Percentiles rank a stretch among this genome's conserved stretches.
phyloP scores from a whole-genome alignment of 2,797 vertebrate species.

The Calcarius lapponicus region DNA sequence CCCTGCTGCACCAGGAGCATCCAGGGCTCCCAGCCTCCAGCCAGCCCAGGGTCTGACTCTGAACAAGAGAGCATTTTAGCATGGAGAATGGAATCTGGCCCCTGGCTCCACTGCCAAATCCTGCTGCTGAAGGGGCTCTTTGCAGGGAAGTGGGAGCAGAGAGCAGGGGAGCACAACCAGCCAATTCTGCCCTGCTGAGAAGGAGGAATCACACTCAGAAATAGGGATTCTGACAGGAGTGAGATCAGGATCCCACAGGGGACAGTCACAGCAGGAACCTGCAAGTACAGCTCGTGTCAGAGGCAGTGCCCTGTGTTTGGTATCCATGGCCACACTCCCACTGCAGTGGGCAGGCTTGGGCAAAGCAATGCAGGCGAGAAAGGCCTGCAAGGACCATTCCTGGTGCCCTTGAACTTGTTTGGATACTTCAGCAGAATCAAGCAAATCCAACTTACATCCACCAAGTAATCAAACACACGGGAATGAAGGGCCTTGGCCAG shows the following conservation, averaged over 20 bases:
- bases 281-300: not conserved
- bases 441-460: conserved; percentile 83
- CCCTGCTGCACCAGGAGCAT: not conserved
- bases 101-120: not conserved
- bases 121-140: not conserved
- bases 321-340: not conserved
- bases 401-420: not conserved
- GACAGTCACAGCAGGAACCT: not conserved
- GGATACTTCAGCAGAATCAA: not conserved
- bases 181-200: accelerated
- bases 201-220: not conserved
- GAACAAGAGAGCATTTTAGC: not conserved
- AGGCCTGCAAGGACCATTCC: not conserved
- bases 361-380: not conserved
- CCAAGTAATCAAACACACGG: conserved; percentile 92
- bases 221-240: not conserved
- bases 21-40: not conserved
- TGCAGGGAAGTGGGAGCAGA: not conserved
- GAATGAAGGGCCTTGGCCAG: conserved; percentile 94
- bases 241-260: not conserved
- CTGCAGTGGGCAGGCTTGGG: not conserved
- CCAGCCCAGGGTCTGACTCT: not conserved
- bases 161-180: not conserved
- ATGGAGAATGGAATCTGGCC: not conserved
- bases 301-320: not conserved